phyloP scores from a whole-genome alignment of 1,140 invertebrate genomes.

The Argopecten irradians region DNA sequence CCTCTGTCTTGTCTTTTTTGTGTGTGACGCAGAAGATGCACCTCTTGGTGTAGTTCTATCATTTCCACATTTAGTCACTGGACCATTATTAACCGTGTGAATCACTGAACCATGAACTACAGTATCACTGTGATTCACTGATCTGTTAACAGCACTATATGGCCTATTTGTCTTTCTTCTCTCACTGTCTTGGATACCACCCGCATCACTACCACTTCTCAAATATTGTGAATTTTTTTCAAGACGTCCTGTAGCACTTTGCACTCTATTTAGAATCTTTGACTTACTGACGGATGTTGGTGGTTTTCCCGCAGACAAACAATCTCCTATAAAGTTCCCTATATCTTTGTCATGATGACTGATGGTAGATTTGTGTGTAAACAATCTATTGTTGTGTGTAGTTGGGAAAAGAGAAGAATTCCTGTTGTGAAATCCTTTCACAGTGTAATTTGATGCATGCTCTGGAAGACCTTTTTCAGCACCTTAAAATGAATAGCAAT shows the following conservation, averaged over 20 bases:
- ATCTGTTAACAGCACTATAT: background rate
- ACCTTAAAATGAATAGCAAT: background rate
- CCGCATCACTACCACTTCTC: background rate
- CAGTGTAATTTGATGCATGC: conserved; percentile 36
- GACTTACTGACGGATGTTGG: background rate
- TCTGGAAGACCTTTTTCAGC: background rate
- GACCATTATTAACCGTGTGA: background rate
- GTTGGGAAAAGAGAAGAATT: conserved; percentile 56
- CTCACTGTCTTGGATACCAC: background rate
- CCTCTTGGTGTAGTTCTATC: conserved; percentile 28
- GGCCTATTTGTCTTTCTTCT: background rate
- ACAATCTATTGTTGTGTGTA: conserved; percentile 53
- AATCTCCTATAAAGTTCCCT: background rate
- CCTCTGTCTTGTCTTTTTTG: background rate
- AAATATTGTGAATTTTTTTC: conserved; percentile 36
- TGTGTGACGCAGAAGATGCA: background rate
- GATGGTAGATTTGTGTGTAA: conserved; percentile 19
- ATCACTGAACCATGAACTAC: background rate
- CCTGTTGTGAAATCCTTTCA: conserved; percentile 58
- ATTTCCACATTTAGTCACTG: background rate
- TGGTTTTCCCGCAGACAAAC: conserved; percentile 13
- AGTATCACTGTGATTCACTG: background rate
- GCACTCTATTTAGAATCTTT: conserved; percentile 39
- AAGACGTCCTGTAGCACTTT: conserved; percentile 61
- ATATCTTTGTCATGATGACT: background rate